phyloP scores from a whole-genome alignment of 2,797 vertebrate species.

The Xenentodon cancila region DNA sequence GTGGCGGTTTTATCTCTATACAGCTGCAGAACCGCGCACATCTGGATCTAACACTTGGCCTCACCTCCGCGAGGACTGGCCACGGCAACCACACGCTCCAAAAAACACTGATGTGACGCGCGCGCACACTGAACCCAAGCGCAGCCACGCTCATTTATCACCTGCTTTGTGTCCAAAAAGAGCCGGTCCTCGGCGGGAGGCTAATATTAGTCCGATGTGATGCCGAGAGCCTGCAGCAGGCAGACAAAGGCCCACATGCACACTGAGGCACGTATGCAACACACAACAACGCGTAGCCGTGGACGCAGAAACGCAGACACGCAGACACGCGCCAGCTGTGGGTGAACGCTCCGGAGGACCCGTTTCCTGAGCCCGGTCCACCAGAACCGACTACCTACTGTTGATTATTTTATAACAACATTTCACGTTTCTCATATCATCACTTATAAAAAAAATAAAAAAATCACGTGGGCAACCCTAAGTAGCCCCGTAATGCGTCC shows the following conservation, averaged over 20 bases:
- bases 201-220: slow-evolving; percentile 81
- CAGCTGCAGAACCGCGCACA: slow-evolving; percentile 49
- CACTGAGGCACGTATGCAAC: background rate
- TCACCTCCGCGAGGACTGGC: too few relatives aligned
- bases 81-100: too few relatives aligned
- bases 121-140: background rate
- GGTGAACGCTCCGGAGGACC: too few relatives aligned
- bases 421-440: too few relatives aligned
- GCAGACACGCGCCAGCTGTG: background rate
- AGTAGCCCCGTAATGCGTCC: too few relatives aligned
- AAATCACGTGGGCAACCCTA: too few relatives aligned
- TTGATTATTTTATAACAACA: too few relatives aligned
- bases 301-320: background rate
- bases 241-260: slow-evolving; percentile 57
- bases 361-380: too few relatives aligned
- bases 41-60: slow-evolving; percentile 43
- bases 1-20: slow-evolving; percentile 38
- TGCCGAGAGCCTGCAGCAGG: slow-evolving; percentile 34
- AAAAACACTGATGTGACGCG: too few relatives aligned
- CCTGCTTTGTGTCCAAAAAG: slow-evolving; percentile 77
- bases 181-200: slow-evolving; percentile 67
- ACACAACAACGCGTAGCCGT: too few relatives aligned
- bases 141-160: slow-evolving; percentile 72
- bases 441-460: too few relatives aligned
- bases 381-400: too few relatives aligned